A percentile compares a stretch with the other conserved stretches of the same genome.
Conservation (phyloP, 2,797 vertebrate genomes). For the Sebastes flavidus region DNA sequence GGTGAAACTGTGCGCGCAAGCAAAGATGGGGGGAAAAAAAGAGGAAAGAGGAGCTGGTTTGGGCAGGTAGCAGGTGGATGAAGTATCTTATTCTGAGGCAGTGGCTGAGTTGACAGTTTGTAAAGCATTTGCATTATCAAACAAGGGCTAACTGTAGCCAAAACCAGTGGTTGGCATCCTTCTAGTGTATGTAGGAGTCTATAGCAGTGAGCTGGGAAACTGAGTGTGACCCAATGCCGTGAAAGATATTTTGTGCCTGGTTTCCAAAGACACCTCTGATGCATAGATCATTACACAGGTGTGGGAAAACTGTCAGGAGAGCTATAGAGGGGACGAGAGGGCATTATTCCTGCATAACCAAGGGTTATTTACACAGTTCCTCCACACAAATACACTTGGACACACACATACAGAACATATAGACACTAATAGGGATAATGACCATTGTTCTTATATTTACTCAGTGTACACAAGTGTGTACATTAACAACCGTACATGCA, state of each 20-base stretch:
- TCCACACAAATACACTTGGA: conserved; percentile 33
- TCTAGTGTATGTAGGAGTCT: neutral
- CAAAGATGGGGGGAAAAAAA: conserved; percentile 42
- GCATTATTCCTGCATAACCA: neutral
- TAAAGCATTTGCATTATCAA: conserved; percentile 26
- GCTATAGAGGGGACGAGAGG: neutral
- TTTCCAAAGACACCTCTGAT: conserved; percentile 33
- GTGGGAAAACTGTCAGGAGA: conserved; percentile 5
- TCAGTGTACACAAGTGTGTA: conserved; percentile 5
- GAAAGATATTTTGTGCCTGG: neutral
- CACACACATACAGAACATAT: conserved; percentile 28
- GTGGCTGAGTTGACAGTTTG: conserved; percentile 30
- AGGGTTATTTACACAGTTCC: neutral
- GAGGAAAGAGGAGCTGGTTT: conserved; percentile 41
- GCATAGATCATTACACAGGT: neutral
- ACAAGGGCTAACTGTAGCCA: conserved; percentile 4
- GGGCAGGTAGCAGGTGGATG: conserved; percentile 52
- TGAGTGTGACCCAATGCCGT: neutral
- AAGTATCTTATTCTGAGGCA: conserved; percentile 29
- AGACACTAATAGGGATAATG: neutral
- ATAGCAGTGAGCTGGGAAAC: conserved; percentile 7
- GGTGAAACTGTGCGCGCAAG: conserved; percentile 39
- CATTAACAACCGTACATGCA: conserved; percentile 45
- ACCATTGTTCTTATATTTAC: neutral
- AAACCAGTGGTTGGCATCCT: neutral